Evolutionary conservation across 2,113 vertebrate species (phyloP), one percentile per base, ranked within the genome.

Genomic region (Ceratotherium simum): DNA sequence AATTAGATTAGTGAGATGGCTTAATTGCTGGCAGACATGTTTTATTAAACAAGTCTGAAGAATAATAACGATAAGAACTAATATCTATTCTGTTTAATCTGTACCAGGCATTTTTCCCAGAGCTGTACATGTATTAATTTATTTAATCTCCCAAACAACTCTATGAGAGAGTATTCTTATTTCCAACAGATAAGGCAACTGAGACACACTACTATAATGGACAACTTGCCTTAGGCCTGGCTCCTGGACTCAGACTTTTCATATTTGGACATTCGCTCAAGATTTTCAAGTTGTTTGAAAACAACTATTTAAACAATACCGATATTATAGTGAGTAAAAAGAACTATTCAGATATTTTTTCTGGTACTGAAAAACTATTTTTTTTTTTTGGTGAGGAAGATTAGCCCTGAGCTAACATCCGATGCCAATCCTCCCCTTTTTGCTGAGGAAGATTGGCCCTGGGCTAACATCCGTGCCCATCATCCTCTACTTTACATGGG

Each of bases 91-190:
- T 56, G 23, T 75, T 95, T 48, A 86, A 82, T 64, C 31, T 70
- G 0, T 46, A 64, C 31, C 29, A 96, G 10, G 29, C 8, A 84
- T n/a, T 90, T 64, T 76, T 29, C 39, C 33, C 23, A 84, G 29
- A 81, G 51, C 25, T 86, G 1, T 46, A 69, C 20, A 86, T 65
- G 14, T 80, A 89, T 79, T 88, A 91, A 60, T 16, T 81, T 60
- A 90, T 75, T 88, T 87, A 82, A 91, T 94, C 23, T 95, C 54
- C 23, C 21, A 91, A 96, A 76, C 11, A 82, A 82, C 8, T 73
- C 25, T 36, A 17, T 62, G 42, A 96, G 14, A 18, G 12, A 81
- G 42, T 58, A 73, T 18, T 95, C 48, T 94, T 58, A 95, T 67
- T 90, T 88, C 33, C 25, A 90, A 88, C 17, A 64, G 20, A 56